Conservation (phyloP, 2,113 vertebrate genomes). For the Passer domesticus region DNA sequence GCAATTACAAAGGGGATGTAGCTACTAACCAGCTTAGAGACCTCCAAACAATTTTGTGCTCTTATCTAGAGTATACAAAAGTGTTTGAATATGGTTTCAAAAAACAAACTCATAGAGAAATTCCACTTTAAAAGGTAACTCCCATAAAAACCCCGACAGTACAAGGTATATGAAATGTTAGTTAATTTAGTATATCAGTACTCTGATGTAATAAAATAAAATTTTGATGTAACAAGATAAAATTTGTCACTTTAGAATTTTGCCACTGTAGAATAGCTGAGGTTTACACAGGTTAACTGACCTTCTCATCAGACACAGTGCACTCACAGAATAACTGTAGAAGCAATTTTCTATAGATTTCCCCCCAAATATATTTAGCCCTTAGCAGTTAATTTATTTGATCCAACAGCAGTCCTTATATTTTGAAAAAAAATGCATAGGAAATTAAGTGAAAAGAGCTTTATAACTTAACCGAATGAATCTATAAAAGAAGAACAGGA, state of each 20-base stretch:
- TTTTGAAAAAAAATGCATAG: background rate
- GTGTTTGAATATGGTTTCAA: background rate
- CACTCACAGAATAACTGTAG: background rate
- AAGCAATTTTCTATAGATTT: background rate
- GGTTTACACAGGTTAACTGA: background rate
- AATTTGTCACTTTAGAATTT: background rate
- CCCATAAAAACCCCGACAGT: background rate
- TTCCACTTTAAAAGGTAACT: background rate
- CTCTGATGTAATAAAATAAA: background rate
- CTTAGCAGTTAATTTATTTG: background rate
- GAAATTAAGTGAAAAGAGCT: background rate
- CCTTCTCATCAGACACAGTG: background rate
- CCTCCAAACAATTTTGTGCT: background rate
- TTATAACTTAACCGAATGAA: background rate
- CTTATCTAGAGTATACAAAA: background rate
- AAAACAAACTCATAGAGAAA: background rate
- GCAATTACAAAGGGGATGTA: background rate
- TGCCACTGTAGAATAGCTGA: background rate
- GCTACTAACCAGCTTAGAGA: background rate
- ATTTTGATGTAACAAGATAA: background rate
- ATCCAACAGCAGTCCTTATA: background rate
- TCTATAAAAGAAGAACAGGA: background rate
- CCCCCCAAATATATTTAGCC: background rate
- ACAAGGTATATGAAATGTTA: background rate
- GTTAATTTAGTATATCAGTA: background rate